These are phyloP conservation scores for Hapalemur alaotrensis DNA, from an alignment of 2,797 vertebrate genomes.

Conservation along the genomic window DNA sequence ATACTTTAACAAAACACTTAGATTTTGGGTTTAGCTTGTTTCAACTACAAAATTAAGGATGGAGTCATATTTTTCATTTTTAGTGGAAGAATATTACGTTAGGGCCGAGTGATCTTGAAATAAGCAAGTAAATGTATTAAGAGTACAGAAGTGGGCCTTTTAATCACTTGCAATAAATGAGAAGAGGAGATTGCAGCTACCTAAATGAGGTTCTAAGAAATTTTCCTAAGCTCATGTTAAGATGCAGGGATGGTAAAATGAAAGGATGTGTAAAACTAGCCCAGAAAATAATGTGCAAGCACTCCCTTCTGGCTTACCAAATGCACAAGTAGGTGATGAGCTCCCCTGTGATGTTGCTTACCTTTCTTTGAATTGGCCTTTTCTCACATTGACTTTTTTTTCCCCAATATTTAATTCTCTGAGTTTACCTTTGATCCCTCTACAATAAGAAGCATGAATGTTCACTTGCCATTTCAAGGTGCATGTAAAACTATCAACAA, in stretches of 20 bases:
- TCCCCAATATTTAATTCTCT: not conserved
- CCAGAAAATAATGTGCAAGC: not conserved
- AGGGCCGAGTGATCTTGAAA: not conserved
- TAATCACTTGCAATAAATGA: not conserved
- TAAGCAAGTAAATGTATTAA: not conserved
- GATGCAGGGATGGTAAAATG: not conserved
- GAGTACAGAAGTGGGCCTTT: not conserved
- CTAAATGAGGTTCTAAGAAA: not conserved
- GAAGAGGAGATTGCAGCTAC: not conserved
- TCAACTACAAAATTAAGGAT: not conserved
- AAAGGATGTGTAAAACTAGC: not conserved
- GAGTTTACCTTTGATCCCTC: not conserved
- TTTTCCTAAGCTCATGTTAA: not conserved
- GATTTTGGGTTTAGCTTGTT: not conserved
- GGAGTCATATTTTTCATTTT: not conserved
- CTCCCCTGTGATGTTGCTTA: not conserved
- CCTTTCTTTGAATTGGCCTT: not conserved
- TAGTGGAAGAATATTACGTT: not conserved
- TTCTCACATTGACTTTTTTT: not conserved
- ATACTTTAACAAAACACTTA: not conserved
- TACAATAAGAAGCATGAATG: not conserved
- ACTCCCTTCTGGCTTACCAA: not conserved
- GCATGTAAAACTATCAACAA: not conserved
- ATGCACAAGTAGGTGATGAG: not conserved
- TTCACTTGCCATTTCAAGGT: not conserved